Base-by-base conservation (phyloP, 2,797 vertebrate species). In the Benthosema pterotum region DNA sequence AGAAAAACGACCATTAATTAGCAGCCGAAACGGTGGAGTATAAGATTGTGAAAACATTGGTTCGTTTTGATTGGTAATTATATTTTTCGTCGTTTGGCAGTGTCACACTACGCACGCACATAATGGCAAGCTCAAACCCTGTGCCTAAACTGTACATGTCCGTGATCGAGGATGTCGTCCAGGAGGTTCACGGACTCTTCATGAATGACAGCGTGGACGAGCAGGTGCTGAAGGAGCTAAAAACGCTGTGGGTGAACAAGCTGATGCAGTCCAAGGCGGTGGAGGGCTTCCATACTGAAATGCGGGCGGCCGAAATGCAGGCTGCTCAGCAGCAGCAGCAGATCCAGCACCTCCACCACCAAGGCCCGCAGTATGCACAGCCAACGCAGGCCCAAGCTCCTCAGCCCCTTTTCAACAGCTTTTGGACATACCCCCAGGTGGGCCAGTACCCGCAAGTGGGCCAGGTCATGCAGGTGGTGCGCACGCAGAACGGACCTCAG, bases 401-500 rank as follows among this genome's bases (percentile, higher is more conserved):
- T 11, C 16, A 2, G 15, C 45, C 45, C 48, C 12, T 13, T n/a
- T n/a, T n/a, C n/a, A n/a, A n/a, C n/a, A n/a, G n/a, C n/a, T n/a
- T n/a, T n/a, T n/a, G n/a, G n/a, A n/a, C n/a, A n/a, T n/a, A n/a
- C n/a, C n/a, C n/a, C n/a, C n/a, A n/a, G n/a, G n/a, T n/a, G n/a
- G n/a, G n/a, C n/a, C n/a, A n/a, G n/a, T n/a, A n/a, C n/a, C n/a
- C n/a, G n/a, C n/a, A n/a, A 98, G 97, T 25, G 22, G 22, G 97
- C 86, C 97, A 99, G 88, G 94, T 99, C 80, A 89, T 99, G 77
- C 97, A 99, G 87, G 93, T 99, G 88, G 94, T 99, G 69, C 92
- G 97, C 69, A 92, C 95, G 65, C 86, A 97, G 64, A 98, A 96
- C 19, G 96, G 97, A 67, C 86, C 95, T 69, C 97, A 99, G 83